Evolutionary conservation across 2,113 vertebrate genomes (phyloP).

Genomic region (Ceyx melanurus): DNA sequence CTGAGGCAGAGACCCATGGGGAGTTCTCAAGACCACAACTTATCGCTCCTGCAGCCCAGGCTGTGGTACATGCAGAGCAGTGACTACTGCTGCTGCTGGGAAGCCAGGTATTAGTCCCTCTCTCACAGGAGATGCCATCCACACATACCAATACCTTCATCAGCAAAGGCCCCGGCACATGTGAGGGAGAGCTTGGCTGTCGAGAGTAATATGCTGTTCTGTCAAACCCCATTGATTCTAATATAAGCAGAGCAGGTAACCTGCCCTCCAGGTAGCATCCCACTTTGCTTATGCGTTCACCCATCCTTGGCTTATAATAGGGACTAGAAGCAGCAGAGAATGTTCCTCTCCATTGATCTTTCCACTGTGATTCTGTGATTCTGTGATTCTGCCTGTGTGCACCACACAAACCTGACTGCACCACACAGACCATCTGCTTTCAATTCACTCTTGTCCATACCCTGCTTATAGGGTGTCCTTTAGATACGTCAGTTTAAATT

Average conservation of each 20-base stretch:
- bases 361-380: neutral
- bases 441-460: neutral
- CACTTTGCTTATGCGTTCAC: rapidly evolving
- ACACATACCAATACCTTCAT: neutral
- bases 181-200: rapidly evolving
- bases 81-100: neutral
- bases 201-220: neutral
- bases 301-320: neutral
- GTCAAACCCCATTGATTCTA: neutral
- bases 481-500: rapidly evolving
- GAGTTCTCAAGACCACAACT: neutral
- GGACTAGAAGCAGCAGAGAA: neutral
- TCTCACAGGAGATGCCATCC: neutral
- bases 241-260: neutral
- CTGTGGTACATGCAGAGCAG: neutral
- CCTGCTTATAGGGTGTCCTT: neutral
- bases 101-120: neutral
- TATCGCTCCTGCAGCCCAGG: neutral
- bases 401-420: neutral
- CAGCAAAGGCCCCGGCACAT: neutral
- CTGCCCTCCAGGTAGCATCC: neutral
- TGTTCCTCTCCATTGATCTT: neutral
- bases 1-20: neutral
- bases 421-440: neutral
- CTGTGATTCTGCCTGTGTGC: neutral